Base-by-base conservation (phyloP, 2,797 vertebrate species). In the Sebastes melanostomus region DNA sequence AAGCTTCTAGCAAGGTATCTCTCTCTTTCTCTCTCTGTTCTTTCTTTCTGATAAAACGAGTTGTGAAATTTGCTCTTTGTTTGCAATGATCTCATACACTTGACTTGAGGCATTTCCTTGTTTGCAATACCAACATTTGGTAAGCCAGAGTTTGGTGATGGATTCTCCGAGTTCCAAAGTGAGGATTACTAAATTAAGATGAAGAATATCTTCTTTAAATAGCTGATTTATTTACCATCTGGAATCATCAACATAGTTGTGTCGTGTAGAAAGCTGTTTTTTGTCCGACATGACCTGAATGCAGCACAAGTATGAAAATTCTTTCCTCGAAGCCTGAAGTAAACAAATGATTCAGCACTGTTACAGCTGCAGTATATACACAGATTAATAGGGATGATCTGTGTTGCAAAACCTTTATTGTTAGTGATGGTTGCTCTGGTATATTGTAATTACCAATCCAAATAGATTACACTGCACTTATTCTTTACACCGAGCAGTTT, bases 271-370 rank as follows among this genome's bases (percentile, higher is more conserved):
- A 52, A 22, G 5, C 20, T 7, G 6, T 34, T 73, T 73, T 42
- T 77, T 77, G 56, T 58, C 72, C 80, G 25, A 72, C 42, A 3
- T 52, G 22, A 16, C 54, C 10, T 77, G 50, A 88, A 89, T 13
- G 75, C 84, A 86, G 58, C 84, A 75, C 62, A 46, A 69, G 72
- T 50, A 54, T 60, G 8, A 75, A 75, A 50, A 81, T 86, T 76
- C 62, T 83, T 82, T 75, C 79, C 65, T 75, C 13, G 1, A 18
- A 80, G 66, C 18, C 52, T 71, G 66, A 82, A 68, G 76, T 83
- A 86, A 90, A 89, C 80, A 80, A 69, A 89, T 80, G 82, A 87
- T 80, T 87, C 89, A 85, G 80, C 80, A 5, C 52, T 62, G 62
- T 38, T 7, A n/a, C 8, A 38, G 55, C n/a, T 66, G 46, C 42